phyloP scores from a whole-genome alignment of 1,140 invertebrate species.

The Phymastichus coffea region DNA sequence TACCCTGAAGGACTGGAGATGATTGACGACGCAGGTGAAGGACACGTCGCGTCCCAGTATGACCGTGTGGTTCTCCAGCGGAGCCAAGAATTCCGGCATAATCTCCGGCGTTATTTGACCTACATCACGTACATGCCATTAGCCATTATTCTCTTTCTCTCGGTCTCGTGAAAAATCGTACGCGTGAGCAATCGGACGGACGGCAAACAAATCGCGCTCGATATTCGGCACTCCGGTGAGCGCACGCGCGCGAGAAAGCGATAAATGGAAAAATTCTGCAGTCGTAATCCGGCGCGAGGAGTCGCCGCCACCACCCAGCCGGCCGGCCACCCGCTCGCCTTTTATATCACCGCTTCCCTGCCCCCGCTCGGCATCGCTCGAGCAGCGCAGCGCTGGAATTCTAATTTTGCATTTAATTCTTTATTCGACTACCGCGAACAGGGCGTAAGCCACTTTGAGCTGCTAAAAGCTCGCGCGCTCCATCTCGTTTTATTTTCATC shows the following conservation, averaged over 20 bases:
- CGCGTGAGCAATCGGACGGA: not conserved
- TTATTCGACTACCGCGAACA: slow-evolving; percentile 36
- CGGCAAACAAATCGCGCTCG: slow-evolving; percentile 16
- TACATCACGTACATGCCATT: slow-evolving; percentile 32
- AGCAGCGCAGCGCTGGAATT: too few species aligned
- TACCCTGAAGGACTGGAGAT: slow-evolving; percentile 83
- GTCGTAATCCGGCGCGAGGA: slow-evolving; percentile 48
- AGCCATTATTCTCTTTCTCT: not conserved
- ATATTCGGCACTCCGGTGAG: too few species aligned
- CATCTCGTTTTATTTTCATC: not conserved
- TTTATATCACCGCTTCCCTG: too few species aligned
- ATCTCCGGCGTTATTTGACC: slow-evolving; percentile 56
- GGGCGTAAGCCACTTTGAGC: slow-evolving; percentile 30
- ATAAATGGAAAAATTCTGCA: slow-evolving; percentile 59
- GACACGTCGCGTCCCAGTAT: slow-evolving; percentile 82
- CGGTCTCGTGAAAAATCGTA: too few species aligned
- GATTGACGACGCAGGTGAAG: slow-evolving; percentile 87
- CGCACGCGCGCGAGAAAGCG: too few species aligned
- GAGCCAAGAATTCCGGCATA: slow-evolving; percentile 77
- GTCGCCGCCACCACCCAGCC: too few species aligned
- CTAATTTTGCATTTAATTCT: slow-evolving; percentile 46
- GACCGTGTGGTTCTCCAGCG: slow-evolving; percentile 85
- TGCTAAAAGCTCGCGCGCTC: slow-evolving; percentile 7
- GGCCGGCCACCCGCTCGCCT: too few species aligned
- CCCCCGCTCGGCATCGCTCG: too few species aligned